Evolutionary conservation across 2,888 invertebrate genomes (phyloP), one percentile per base, ranked within the genome.

Genomic region (Drosophila lutescens): DNA sequence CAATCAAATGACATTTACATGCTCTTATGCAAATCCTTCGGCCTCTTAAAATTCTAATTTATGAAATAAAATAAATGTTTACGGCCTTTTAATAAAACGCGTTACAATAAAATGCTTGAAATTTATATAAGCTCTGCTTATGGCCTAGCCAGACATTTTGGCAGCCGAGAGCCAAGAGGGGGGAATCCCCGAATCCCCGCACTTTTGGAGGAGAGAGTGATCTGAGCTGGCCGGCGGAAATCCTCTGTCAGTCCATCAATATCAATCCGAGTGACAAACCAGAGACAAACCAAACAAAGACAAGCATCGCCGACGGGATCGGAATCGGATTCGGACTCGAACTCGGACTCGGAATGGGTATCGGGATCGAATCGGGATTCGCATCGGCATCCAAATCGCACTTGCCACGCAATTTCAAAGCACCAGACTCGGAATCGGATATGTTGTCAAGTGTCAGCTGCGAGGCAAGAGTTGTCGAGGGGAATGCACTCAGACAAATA

Each of bases 31-130:
- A 79, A 88, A 88, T 85, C 34, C 32, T 44, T 1, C 13, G 26
- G 51, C 44, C 56, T 59, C 75, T 83, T 78, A 60, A 77, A 76
- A 83, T 80, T 85, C 76, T 75, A 85, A 82, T 88, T 84, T 84
- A 84, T 85, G 78, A 78, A 88, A 86, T 88, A 76, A 87, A 87
- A 84, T 88, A 84, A 87, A 88, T 88, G 82, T 85, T 83, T 79
- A 86, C 77, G 81, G 79, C 82, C 83, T 80, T 88, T 88, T 86
- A 85, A 87, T 87, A 86, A 86, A 86, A 86, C 80, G 86, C 80
- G 71, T 69, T 76, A 81, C 79, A 80, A 88, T 86, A 84, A 86
- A 86, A 84, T 77, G 71, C 85, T 79, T 75, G 72, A 84, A 72
- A 77, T 84, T 86, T 88, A 86, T 88, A 81, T 79, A 79, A 80